Conservation (phyloP, 2,797 vertebrate genomes). For the Leptatherina wallacei region DNA sequence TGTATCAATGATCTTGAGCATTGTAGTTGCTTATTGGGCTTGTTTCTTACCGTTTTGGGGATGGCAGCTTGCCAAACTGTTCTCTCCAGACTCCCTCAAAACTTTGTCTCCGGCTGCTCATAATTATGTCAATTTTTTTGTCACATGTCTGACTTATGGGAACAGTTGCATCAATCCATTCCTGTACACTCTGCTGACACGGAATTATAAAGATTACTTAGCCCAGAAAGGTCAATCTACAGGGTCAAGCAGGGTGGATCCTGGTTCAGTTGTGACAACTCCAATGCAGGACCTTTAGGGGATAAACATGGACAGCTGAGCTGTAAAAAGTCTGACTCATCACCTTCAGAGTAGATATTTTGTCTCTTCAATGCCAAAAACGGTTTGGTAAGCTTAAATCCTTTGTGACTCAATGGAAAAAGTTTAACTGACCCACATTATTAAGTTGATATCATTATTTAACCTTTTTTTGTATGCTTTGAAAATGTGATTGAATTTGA, state of each 20-base stretch:
- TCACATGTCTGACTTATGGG: conserved; percentile 89
- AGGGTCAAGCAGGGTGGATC: conserved; percentile 74
- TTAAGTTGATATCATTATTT: not conserved
- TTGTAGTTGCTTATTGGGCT: conserved; percentile 86
- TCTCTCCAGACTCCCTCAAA: conserved; percentile 74
- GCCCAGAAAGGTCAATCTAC: conserved; percentile 78
- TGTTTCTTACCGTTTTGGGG: conserved; percentile 91
- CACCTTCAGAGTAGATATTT: conserved; percentile 14
- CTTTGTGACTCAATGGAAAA: not conserved
- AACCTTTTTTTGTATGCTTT: not conserved
- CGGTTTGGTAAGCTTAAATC: not conserved
- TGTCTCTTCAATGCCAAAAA: not conserved
- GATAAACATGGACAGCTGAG: not conserved
- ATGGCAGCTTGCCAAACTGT: conserved; percentile 87
- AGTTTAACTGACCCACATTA: no score
- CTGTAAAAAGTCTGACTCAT: not conserved
- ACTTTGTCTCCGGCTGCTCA: conserved; percentile 75
- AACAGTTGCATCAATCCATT: conserved; percentile 91
- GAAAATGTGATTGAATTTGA: not conserved
- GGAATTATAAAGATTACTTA: conserved; percentile 78
- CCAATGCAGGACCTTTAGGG: conserved; percentile 66
- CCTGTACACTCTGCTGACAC: conserved; percentile 86
- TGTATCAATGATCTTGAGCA: conserved; percentile 84
- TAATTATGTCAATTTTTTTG: conserved; percentile 87
- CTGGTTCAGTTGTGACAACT: conserved; percentile 54